Conservation (phyloP, 1,140 invertebrate species). For the Sinella curviseta region DNA sequence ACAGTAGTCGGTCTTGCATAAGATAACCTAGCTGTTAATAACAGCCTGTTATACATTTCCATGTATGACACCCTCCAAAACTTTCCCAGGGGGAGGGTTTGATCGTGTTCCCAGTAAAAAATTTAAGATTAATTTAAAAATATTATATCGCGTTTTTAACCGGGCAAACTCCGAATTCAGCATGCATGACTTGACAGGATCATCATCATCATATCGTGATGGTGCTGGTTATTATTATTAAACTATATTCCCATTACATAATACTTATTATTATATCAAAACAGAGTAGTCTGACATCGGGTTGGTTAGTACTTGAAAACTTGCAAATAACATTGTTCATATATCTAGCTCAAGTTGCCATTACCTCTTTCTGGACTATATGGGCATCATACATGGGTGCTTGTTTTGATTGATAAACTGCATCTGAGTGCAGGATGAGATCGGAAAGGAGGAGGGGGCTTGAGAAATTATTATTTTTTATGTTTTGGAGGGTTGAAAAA, state of each 20-base stretch:
- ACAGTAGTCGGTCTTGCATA: too few species aligned
- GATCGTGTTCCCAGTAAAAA: not conserved
- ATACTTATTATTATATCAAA: slow-evolving; percentile 8
- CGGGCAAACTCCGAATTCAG: not conserved
- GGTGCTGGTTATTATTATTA: not conserved
- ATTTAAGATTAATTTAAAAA: slow-evolving; percentile 1
- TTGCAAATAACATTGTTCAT: not conserved
- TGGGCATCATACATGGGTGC: not conserved
- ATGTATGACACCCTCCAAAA: not conserved
- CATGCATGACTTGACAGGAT: slow-evolving; percentile 12
- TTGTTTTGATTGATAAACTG: slow-evolving; percentile 22
- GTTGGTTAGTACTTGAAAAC: not conserved
- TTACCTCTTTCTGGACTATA: not conserved
- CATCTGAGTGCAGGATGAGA: not conserved
- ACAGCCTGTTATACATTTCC: not conserved
- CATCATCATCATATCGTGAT: too few species aligned
- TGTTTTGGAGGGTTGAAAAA: slow-evolving; percentile 9
- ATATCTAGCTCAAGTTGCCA: not conserved
- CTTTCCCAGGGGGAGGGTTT: too few species aligned
- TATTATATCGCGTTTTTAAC: not conserved
- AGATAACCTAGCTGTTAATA: too few species aligned
- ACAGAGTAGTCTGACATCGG: not conserved
- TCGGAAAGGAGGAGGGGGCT: not conserved
- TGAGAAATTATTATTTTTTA: slow-evolving; percentile 11
- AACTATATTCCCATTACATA: not conserved